Conservation (phyloP, 2,113 vertebrate species). For the Trochalopteron elliotii region DNA sequence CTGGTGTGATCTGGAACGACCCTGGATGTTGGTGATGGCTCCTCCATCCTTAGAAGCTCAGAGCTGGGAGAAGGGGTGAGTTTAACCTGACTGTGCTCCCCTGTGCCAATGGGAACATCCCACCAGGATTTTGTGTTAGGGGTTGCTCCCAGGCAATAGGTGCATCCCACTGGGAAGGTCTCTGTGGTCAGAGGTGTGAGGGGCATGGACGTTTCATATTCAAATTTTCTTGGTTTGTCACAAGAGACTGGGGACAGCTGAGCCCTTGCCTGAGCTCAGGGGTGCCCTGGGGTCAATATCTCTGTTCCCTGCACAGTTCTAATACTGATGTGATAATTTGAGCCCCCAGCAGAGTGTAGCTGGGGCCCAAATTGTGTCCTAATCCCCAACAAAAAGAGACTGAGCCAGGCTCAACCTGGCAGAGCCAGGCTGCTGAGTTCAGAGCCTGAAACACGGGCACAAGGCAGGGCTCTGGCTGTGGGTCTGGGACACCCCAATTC, state of each 20-base stretch:
- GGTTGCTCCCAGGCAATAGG: rapidly evolving
- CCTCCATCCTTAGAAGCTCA: rapidly evolving
- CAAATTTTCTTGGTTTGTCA: rapidly evolving
- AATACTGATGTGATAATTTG: rapidly evolving
- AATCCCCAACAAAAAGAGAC: rapidly evolving
- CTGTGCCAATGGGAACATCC: rapidly evolving
- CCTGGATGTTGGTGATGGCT: rapidly evolving
- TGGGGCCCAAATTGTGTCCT: rapidly evolving
- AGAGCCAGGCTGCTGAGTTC: background rate
- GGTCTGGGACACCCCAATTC: rapidly evolving
- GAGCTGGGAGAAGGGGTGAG: background rate
- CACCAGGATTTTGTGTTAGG: rapidly evolving
- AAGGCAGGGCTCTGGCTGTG: rapidly evolving
- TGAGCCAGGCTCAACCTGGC: background rate
- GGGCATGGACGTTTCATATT: rapidly evolving
- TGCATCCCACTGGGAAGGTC: rapidly evolving
- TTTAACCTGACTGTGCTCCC: background rate
- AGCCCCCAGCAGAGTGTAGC: rapidly evolving
- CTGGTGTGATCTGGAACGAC: background rate
- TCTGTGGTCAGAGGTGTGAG: background rate
- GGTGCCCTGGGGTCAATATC: rapidly evolving
- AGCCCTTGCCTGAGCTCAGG: background rate
- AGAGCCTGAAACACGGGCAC: rapidly evolving
- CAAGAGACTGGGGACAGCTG: rapidly evolving
- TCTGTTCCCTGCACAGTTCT: rapidly evolving